Evolutionary conservation across 2,797 vertebrate genomes (phyloP).

Genomic region (Hozukius guyotensis): DNA sequence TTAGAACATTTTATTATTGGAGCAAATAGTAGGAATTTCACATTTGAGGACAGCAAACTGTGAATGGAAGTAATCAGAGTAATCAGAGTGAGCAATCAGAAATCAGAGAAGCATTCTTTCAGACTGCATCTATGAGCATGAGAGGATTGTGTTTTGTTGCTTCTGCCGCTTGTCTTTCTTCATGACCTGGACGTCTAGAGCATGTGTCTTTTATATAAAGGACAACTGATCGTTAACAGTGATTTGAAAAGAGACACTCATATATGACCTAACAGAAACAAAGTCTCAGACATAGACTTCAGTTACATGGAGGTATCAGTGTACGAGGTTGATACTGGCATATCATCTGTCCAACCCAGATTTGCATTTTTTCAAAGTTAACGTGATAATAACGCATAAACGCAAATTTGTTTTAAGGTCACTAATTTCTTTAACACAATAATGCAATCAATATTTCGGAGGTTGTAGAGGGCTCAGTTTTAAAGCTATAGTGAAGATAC

Average conservation of each 20-base stretch:
- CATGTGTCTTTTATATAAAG: background rate
- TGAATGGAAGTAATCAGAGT: conserved; percentile 46
- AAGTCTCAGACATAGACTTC: background rate
- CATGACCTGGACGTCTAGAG: background rate
- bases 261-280: background rate
- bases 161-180: background rate
- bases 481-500: too few relatives aligned
- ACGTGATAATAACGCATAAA: too few relatives aligned
- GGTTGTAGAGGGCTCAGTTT: too few relatives aligned
- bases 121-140: background rate
- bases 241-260: background rate
- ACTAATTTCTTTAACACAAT: too few relatives aligned
- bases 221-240: background rate
- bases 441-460: too few relatives aligned
- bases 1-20: background rate
- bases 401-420: too few relatives aligned
- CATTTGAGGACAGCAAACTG: background rate
- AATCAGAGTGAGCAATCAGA: background rate
- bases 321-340: background rate
- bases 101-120: conserved; percentile 32
- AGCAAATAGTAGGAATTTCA: conserved; percentile 25
- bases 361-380: background rate
- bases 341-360: background rate
- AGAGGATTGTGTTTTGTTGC: conserved; percentile 13
- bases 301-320: background rate